phyloP scores from a whole-genome alignment of 2,888 invertebrate genomes.

The Mesoligia furuncula region DNA sequence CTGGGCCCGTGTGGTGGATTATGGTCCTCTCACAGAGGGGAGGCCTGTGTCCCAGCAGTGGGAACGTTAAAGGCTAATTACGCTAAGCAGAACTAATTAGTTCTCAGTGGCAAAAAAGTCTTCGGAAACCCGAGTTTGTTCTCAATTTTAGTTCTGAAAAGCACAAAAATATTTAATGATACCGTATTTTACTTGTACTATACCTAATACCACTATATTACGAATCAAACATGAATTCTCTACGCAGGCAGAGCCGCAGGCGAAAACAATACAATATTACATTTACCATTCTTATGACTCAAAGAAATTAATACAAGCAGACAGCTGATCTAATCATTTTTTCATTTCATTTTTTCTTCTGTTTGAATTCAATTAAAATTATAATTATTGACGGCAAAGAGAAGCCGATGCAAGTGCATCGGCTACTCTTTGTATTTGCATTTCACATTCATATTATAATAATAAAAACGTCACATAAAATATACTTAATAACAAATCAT shows the following conservation, averaged over 20 bases:
- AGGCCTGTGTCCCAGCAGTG: no score
- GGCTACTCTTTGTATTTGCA: no score
- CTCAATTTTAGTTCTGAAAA: neutral
- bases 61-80: no score
- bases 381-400: constrained; percentile 57
- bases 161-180: no score
- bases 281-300: neutral
- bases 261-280: constrained; percentile 25
- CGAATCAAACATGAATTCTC: neutral
- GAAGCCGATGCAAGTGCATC: constrained; percentile 35
- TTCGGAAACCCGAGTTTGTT: neutral
- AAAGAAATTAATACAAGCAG: constrained; percentile 32
- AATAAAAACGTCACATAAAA: constrained; percentile 49
- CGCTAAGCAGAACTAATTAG: neutral
- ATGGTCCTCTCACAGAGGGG: no score
- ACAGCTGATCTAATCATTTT: constrained; percentile 51
- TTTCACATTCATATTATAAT: constrained; percentile 30
- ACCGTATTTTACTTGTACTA: no score
- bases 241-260: constrained; percentile 15
- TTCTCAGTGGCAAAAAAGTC: neutral
- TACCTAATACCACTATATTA: neutral
- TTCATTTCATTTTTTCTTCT: no score
- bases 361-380: constrained; percentile 66
- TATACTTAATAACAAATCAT: constrained; percentile 19
- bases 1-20: no score